Evolutionary conservation across 2,113 vertebrate species (phyloP).

Genomic region (Vimba vimba): DNA sequence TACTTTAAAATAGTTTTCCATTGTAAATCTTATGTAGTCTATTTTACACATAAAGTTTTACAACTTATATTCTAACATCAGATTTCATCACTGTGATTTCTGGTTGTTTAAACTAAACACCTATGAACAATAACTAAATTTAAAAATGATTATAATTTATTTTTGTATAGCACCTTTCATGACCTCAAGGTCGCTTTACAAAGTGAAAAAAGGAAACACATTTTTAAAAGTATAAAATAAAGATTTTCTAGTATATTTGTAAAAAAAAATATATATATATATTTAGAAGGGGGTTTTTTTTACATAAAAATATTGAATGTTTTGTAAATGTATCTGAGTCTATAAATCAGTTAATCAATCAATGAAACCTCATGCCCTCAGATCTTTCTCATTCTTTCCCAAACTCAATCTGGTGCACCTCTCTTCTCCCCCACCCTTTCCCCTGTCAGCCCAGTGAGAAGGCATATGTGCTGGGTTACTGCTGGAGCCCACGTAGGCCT

Average conservation of each 20-base stretch:
- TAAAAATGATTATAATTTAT: not conserved
- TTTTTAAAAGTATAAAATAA: not conserved
- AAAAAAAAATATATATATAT: no score
- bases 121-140: not conserved
- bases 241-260: not conserved
- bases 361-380: slow-evolving; percentile 16
- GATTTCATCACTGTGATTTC: not conserved
- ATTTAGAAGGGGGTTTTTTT: not conserved
- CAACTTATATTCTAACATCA: no score
- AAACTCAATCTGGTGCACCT: slow-evolving; percentile 45
- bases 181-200: not conserved
- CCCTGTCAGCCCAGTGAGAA: slow-evolving; percentile 43
- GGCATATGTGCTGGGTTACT: slow-evolving; percentile 56
- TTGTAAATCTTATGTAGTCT: no score
- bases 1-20: no score
- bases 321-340: not conserved
- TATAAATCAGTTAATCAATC: slow-evolving; percentile 49
- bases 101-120: not conserved
- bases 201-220: not conserved
- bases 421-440: slow-evolving; percentile 29
- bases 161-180: not conserved
- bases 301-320: not conserved
- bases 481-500: slow-evolving; percentile 36
- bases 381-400: slow-evolving; percentile 37
- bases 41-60: no score